Evolutionary conservation across 2,797 vertebrate species (phyloP).

Genomic region (Bradypodion pumilum): DNA sequence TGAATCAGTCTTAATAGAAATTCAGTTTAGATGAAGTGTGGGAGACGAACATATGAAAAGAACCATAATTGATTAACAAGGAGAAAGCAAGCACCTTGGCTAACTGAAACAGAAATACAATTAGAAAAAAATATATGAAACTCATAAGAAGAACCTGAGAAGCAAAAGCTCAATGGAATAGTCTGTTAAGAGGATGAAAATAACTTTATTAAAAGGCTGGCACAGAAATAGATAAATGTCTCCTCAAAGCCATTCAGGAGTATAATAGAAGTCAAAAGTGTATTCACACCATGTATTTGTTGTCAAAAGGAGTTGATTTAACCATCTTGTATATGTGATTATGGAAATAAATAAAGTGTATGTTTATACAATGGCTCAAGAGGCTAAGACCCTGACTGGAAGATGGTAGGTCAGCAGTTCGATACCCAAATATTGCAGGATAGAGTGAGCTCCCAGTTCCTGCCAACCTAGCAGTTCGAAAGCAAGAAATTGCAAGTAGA

Average conservation of each 20-base stretch:
- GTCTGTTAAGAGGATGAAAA: conserved; percentile 10
- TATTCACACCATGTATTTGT: not conserved
- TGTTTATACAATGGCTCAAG: too few species aligned
- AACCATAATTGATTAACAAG: conserved; percentile 31
- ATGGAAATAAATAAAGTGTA: not conserved
- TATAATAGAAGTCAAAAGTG: conserved; percentile 34
- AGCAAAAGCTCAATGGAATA: conserved; percentile 11
- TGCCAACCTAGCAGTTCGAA: too few species aligned
- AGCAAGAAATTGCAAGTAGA: too few species aligned
- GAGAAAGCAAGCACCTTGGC: conserved; percentile 29
- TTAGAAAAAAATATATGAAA: not conserved
- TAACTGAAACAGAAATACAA: conserved; percentile 38
- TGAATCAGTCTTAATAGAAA: conserved; percentile 1
- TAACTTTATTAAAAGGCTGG: conserved; percentile 17
- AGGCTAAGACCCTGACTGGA: too few species aligned
- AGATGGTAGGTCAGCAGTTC: too few species aligned
- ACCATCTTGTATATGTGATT: not conserved
- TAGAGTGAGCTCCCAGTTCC: too few species aligned
- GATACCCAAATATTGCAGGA: too few species aligned
- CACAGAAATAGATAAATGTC: conserved; percentile 8
- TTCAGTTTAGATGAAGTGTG: not conserved
- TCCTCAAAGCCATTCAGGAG: conserved; percentile 25
- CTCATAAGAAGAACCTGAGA: conserved; percentile 26
- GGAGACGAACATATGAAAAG: not conserved
- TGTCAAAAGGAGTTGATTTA: not conserved